phyloP scores from a whole-genome alignment of 2,797 vertebrate species.

The Fratercula arctica region DNA sequence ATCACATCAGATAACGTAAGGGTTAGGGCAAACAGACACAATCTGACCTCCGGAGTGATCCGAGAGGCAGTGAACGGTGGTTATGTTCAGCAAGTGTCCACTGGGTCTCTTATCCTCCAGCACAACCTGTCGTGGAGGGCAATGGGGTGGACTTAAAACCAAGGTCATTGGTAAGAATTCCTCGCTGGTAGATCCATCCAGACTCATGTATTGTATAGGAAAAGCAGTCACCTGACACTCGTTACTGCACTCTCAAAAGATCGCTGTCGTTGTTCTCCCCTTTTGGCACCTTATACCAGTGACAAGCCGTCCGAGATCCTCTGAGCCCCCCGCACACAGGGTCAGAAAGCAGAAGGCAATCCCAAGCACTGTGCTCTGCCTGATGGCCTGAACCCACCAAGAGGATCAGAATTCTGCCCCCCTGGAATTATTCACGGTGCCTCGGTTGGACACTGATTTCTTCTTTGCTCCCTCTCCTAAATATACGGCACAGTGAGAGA shows the following conservation, averaged over 20 bases:
- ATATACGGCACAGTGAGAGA: background rate
- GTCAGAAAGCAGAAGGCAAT: background rate
- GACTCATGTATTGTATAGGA: background rate
- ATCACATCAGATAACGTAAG: background rate
- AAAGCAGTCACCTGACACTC: background rate
- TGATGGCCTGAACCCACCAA: background rate
- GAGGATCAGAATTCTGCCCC: background rate
- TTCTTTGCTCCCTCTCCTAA: background rate
- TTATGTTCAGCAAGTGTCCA: background rate
- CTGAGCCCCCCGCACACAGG: accelerated
- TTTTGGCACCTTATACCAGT: background rate
- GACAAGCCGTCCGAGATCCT: background rate
- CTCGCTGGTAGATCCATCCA: background rate
- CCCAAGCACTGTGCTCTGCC: background rate
- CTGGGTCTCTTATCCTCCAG: background rate
- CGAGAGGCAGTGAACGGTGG: background rate
- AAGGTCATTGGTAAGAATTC: background rate
- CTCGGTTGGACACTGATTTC: background rate
- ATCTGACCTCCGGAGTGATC: background rate
- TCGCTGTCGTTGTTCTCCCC: background rate
- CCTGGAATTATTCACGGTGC: background rate
- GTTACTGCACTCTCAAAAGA: background rate
- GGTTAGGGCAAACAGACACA: background rate
- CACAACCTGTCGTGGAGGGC: background rate
- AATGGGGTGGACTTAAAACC: background rate